These are phyloP conservation scores for Cheilosia grossa DNA, from an alignment of 2,888 invertebrate genomes.

Conservation along the genomic window DNA sequence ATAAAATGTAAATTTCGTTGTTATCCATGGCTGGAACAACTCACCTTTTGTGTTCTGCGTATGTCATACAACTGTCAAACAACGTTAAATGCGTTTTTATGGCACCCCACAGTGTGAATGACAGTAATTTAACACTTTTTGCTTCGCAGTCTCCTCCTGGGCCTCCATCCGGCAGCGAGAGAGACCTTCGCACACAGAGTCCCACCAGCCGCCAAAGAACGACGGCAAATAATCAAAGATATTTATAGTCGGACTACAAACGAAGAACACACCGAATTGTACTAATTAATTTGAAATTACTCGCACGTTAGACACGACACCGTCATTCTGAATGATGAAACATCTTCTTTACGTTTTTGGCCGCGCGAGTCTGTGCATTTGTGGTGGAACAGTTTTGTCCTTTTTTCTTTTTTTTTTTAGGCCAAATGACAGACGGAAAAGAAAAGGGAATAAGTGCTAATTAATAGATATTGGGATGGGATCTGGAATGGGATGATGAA, in stretches of 20 bases:
- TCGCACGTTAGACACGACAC: slow-evolving; percentile 74
- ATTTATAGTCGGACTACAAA: slow-evolving; percentile 40
- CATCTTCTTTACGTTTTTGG: slow-evolving; percentile 58
- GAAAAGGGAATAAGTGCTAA: slow-evolving; percentile 63
- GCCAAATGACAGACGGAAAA: slow-evolving; percentile 36
- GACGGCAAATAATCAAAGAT: slow-evolving; percentile 56
- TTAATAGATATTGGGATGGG: slow-evolving; percentile 66
- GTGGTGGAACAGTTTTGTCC: slow-evolving; percentile 5
- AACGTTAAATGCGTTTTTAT: slow-evolving; percentile 64
- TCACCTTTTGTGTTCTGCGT: slow-evolving; percentile 62
- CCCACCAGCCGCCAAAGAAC: not conserved
- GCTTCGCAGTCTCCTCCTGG: not conserved
- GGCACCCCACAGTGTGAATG: slow-evolving; percentile 71
- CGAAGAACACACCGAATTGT: slow-evolving; percentile 65
- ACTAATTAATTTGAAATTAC: slow-evolving; percentile 75
- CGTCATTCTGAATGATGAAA: slow-evolving; percentile 69
- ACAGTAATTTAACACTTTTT: slow-evolving; percentile 69
- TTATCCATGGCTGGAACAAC: slow-evolving; percentile 31
- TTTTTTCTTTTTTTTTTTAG: slow-evolving; percentile 7
- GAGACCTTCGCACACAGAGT: slow-evolving; percentile 5
- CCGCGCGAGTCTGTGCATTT: not conserved
- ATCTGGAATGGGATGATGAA: slow-evolving; percentile 47
- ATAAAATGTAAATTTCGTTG: slow-evolving; percentile 56
- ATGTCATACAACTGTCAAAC: slow-evolving; percentile 74
- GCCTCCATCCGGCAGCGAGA: slow-evolving; percentile 2